Base-by-base conservation (phyloP, 2,888 invertebrate species). In the Petrophora chlorosata region DNA sequence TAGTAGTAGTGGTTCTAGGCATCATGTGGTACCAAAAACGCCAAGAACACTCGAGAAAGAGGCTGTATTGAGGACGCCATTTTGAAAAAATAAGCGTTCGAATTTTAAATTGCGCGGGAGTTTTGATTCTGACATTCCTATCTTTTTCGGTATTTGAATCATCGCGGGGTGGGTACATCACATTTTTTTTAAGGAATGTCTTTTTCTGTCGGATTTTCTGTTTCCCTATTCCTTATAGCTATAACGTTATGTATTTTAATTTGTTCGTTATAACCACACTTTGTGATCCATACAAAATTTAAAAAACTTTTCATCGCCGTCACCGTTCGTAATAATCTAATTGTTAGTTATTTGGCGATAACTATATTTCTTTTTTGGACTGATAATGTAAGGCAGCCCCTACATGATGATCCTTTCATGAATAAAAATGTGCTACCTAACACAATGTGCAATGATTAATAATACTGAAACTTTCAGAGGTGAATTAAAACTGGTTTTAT, bases 11-110 rank as follows among this genome's bases (percentile, higher is more conserved):
- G 0, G 95, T 98, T 2, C 93, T 98, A 42, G 98, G 96, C 16
- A 95, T 98, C 53, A 95, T 98, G 92, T 95, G 97, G 79, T 98
- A 98, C 79, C 97, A 98, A 79, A 98, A 98, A 76, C 94, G 95
- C 51, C 96, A 97, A 76, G 97, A 97, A 75, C 95, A 96, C 60
- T 94, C 94, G 50, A 92, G 97, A 67, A 99, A 99, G 86, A 92
- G 98, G 67, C 95, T 97, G 17, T 91, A 91, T 62, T 91, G 72
- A 82, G 15, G 10, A 9, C 33, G 22, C 12, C 34, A 7, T 22
- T 9, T 34, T 30, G 4, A 5, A 28, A 15, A 19, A n/a, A 28
- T 2, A 15, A 15, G 8, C 16, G 10, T 32, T 35, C 9, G 25
- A 14, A 17, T 9, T 29, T 46, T 9, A 10, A 33, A 30, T 7